Evolutionary conservation across 1,140 invertebrate genomes (phyloP).

Genomic region (Penaeus indicus): DNA sequence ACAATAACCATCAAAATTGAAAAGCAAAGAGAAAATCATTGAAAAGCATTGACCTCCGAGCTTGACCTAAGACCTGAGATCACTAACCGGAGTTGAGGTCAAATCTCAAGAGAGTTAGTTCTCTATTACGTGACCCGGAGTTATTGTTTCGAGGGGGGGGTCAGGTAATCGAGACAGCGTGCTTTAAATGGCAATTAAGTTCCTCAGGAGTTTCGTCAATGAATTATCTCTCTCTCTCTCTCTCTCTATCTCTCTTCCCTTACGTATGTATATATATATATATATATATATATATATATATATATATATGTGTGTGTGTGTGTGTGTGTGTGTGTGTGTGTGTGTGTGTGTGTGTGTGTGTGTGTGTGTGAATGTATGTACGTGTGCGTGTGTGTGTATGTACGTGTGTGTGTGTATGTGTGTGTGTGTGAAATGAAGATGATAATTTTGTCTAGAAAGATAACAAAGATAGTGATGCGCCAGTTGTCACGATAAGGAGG

Average conservation of each 20-base stretch:
- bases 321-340: slow-evolving; percentile 37
- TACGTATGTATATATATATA: not conserved
- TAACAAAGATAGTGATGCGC: not conserved
- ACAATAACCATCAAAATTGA: too few species aligned
- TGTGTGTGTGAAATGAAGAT: not conserved
- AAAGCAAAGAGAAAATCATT: too few species aligned
- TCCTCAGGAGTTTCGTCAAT: too few species aligned
- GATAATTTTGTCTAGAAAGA: not conserved
- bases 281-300: slow-evolving; percentile 18
- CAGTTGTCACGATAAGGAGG: not conserved
- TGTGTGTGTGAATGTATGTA: slow-evolving; percentile 13
- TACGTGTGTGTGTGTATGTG: not conserved
- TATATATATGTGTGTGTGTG: slow-evolving; percentile 25
- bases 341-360: slow-evolving; percentile 34
- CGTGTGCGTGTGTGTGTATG: not conserved
- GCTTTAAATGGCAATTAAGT: too few species aligned
- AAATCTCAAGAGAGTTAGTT: too few species aligned
- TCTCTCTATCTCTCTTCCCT: not conserved
- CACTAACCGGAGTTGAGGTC: not conserved
- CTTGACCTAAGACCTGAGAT: not conserved
- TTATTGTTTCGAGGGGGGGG: too few species aligned
- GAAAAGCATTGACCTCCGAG: not conserved
- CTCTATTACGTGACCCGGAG: too few species aligned
- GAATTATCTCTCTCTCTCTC: not conserved
- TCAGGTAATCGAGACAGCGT: too few species aligned